phyloP scores from a whole-genome alignment of 2,888 invertebrate species.

The Conchocele bisecta region DNA sequence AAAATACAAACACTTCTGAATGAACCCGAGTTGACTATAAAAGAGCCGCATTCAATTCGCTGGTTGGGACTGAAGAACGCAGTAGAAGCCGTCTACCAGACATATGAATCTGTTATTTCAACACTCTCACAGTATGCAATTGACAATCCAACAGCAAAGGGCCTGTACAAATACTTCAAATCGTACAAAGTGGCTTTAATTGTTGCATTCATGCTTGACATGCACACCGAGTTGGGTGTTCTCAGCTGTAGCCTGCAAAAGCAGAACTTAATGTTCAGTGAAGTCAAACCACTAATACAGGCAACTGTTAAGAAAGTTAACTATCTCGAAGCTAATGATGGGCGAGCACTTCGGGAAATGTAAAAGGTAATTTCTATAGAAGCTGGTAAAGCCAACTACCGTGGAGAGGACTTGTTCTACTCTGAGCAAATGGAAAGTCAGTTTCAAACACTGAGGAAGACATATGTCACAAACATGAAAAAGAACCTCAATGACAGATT shows the following conservation, averaged over 20 bases:
- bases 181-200: slow-evolving; percentile 37
- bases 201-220: slow-evolving; percentile 44
- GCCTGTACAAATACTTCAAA: slow-evolving; percentile 38
- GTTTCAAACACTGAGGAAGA: slow-evolving; percentile 10
- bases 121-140: slow-evolving; percentile 45
- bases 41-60: slow-evolving; percentile 45
- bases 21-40: slow-evolving; percentile 46
- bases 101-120: slow-evolving; percentile 35
- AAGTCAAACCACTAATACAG: slow-evolving; percentile 33
- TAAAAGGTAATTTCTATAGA: slow-evolving; percentile 1
- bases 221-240: slow-evolving; percentile 31
- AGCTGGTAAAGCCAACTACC: neutral
- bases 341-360: slow-evolving; percentile 13
- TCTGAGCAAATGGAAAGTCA: slow-evolving; percentile 17
- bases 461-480: slow-evolving; percentile 3
- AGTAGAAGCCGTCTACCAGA: slow-evolving; percentile 47
- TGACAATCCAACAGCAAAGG: slow-evolving; percentile 30
- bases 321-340: slow-evolving; percentile 16
- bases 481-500: slow-evolving; percentile 40
- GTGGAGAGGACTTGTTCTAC: slow-evolving; percentile 22
- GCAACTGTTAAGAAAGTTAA: slow-evolving; percentile 17
- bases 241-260: slow-evolving; percentile 39
- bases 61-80: slow-evolving; percentile 52
- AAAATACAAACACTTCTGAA: slow-evolving; percentile 43
- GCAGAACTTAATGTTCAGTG: slow-evolving; percentile 40